These are phyloP conservation scores for Atractosteus spatula DNA, from an alignment of 2,113 vertebrate species.

Conservation along the genomic window DNA sequence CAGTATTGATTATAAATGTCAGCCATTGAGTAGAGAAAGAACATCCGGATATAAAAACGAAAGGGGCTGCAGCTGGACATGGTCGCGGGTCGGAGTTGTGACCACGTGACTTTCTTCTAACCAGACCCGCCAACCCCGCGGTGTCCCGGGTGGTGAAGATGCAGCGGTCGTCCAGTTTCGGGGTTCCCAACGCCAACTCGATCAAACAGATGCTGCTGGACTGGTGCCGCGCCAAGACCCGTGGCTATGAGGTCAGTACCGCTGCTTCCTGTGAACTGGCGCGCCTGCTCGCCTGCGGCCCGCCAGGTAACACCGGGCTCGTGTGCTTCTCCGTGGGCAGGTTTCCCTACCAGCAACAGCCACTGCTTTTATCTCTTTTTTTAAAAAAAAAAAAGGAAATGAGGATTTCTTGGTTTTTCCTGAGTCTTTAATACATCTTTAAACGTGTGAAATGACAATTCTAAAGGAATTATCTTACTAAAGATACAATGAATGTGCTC, in stretches of 20 bases:
- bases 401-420: no score
- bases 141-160: conserved; percentile 66
- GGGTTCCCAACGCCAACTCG: conserved; percentile 92
- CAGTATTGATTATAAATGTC: no score
- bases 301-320: no score
- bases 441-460: no score
- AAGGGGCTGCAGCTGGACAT: no score
- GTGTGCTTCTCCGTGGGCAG: no score
- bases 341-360: neutral
- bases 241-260: conserved; percentile 84
- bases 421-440: no score
- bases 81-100: neutral
- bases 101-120: conserved; percentile 17
- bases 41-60: no score
- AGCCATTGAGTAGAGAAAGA: no score
- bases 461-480: no score
- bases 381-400: no score
- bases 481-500: no score
- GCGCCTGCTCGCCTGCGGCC: neutral
- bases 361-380: neutral
- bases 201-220: conserved; percentile 99
- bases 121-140: conserved; percentile 65
- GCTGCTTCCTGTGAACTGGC: neutral
- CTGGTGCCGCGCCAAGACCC: conserved; percentile 96
- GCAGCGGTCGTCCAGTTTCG: conserved; percentile 89